Percentiles rank a stretch among this genome's conserved stretches.
Evolutionary conservation across 2,113 vertebrate species (phyloP).

Genomic region (Leptodactylus fuscus): DNA sequence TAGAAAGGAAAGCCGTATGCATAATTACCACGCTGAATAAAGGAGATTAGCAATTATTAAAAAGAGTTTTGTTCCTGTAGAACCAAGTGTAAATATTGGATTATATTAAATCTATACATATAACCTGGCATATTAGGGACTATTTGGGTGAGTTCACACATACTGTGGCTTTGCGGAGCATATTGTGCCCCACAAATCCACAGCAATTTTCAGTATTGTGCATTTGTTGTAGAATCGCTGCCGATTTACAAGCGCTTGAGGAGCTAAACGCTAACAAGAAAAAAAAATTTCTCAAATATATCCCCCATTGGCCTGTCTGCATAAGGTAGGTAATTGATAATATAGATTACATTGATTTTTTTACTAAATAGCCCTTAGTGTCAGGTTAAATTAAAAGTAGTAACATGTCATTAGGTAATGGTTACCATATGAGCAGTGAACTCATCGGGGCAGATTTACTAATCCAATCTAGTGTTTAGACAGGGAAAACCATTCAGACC

Average conservation of each 20-base stretch:
- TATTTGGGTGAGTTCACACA: too few species aligned
- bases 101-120: background rate
- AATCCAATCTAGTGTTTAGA: too few species aligned
- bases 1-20: background rate
- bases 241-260: too few species aligned
- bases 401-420: background rate
- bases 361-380: background rate
- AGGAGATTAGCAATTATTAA: background rate
- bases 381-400: background rate
- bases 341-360: slow-evolving; percentile 5
- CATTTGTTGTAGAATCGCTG: too few species aligned
- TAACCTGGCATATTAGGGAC: background rate
- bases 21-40: background rate
- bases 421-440: background rate
- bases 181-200: too few species aligned
- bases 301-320: background rate
- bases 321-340: background rate
- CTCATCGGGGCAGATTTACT: too few species aligned
- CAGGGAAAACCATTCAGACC: too few species aligned
- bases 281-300: too few species aligned
- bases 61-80: background rate
- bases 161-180: too few species aligned
- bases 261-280: too few species aligned
- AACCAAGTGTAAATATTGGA: background rate
- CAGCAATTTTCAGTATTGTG: too few species aligned